These are phyloP conservation scores for Poeciliopsis retropinna DNA, from an alignment of 2,113 vertebrate species.

Conservation along the genomic window DNA sequence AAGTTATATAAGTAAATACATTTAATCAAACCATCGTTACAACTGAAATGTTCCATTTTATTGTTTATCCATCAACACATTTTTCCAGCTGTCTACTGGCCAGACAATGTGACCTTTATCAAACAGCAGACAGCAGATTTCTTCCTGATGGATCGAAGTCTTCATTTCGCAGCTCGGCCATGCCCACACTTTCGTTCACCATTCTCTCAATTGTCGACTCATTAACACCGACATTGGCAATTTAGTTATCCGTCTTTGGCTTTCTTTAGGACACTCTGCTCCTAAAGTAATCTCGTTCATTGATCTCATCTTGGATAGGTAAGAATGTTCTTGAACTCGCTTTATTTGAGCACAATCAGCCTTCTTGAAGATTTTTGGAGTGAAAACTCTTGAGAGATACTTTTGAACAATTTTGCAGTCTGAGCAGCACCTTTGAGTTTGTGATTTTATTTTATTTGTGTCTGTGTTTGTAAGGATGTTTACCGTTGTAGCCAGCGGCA, in stretches of 20 bases:
- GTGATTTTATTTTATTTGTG: neutral
- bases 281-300: neutral
- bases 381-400: neutral
- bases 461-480: neutral
- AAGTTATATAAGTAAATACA: too few relatives aligned
- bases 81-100: neutral
- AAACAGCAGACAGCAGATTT: neutral
- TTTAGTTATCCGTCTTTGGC: neutral
- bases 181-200: neutral
- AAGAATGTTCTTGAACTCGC: neutral
- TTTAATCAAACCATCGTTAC: too few relatives aligned
- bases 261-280: neutral
- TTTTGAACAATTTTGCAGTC: neutral
- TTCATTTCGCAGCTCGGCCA: neutral
- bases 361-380: neutral
- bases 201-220: too few relatives aligned
- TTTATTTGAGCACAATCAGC: neutral
- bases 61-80: neutral
- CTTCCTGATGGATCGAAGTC: neutral
- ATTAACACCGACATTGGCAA: neutral
- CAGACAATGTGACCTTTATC: neutral
- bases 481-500: constrained; percentile 98
- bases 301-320: neutral
- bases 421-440: neutral
- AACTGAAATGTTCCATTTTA: neutral